Evolutionary conservation across 1,140 invertebrate species (phyloP).

Genomic region (Leucophenga varia): DNA sequence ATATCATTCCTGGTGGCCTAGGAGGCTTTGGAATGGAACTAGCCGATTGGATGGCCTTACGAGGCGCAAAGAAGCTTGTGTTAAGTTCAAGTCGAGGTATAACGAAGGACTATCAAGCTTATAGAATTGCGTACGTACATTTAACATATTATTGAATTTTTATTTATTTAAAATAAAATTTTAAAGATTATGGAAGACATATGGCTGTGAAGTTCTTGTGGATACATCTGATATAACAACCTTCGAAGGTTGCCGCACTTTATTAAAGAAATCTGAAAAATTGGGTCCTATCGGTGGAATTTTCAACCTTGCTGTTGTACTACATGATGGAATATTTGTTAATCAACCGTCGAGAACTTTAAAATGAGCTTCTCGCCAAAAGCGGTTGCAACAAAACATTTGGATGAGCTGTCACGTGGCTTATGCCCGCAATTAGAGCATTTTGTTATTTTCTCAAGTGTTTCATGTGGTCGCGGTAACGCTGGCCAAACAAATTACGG

Average conservation of each 20-base stretch:
- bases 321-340: slow-evolving; percentile 65
- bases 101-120: slow-evolving; percentile 76
- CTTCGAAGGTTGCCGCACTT: slow-evolving; percentile 61
- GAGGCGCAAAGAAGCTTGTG: slow-evolving; percentile 77
- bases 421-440: slow-evolving; percentile 63
- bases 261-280: slow-evolving; percentile 65
- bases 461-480: slow-evolving; percentile 86
- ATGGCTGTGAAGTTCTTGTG: slow-evolving; percentile 65
- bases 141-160: background rate
- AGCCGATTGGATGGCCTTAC: slow-evolving; percentile 79
- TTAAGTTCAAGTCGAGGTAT: slow-evolving; percentile 79
- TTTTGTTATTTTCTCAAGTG: slow-evolving; percentile 83
- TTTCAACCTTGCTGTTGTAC: slow-evolving; percentile 78
- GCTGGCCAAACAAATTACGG: slow-evolving; percentile 88
- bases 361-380: slow-evolving; percentile 62
- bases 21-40: slow-evolving; percentile 92
- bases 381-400: slow-evolving; percentile 62
- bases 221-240: slow-evolving; percentile 67
- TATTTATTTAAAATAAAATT: background rate
- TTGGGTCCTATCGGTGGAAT: slow-evolving; percentile 74
- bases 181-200: slow-evolving; percentile 64
- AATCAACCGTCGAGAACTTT: slow-evolving; percentile 66
- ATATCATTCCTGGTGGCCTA: slow-evolving; percentile 72
- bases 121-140: slow-evolving; percentile 60
- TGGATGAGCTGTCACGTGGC: slow-evolving; percentile 63